Percentiles rank a stretch among this genome's conserved stretches.
These are phyloP conservation scores for Drosophila orena DNA, from an alignment of 1,140 invertebrate genomes.

Conservation along the genomic window DNA sequence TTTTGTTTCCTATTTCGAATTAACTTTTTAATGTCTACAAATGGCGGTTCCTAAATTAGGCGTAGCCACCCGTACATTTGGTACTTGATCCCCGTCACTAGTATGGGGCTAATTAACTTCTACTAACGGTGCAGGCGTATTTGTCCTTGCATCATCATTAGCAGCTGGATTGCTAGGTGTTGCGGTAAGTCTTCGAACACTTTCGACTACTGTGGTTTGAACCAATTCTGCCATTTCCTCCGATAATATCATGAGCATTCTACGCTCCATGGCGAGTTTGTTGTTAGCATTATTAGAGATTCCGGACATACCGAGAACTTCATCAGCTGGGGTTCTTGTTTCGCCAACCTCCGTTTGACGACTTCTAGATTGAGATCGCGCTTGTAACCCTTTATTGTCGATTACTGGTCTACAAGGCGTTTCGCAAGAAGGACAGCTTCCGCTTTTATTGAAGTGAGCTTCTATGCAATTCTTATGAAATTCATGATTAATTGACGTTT, in stretches of 20 bases:
- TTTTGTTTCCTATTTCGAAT: no score
- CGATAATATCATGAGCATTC: background rate
- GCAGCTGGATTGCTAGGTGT: no score
- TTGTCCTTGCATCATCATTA: no score
- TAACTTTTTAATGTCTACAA: no score
- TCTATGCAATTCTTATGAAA: background rate
- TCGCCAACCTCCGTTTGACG: background rate
- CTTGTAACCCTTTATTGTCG: background rate
- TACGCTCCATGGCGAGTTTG: no score
- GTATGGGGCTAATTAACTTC: no score
- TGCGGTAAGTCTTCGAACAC: background rate
- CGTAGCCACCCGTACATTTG: no score
- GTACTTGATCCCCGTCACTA: no score
- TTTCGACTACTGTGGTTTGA: background rate
- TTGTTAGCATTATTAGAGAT: background rate
- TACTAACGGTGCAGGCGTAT: no score
- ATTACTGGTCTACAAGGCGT: background rate
- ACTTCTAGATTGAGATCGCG: background rate
- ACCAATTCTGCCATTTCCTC: background rate
- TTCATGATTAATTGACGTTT: background rate
- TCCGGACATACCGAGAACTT: background rate
- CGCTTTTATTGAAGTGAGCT: no score
- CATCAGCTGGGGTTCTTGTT: background rate
- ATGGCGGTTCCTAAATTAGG: no score
- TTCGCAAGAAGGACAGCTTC: no score